These are phyloP conservation scores for Caenorhabditis japonica DNA, from an alignment of 2,888 invertebrate species.

Conservation along the genomic window DNA sequence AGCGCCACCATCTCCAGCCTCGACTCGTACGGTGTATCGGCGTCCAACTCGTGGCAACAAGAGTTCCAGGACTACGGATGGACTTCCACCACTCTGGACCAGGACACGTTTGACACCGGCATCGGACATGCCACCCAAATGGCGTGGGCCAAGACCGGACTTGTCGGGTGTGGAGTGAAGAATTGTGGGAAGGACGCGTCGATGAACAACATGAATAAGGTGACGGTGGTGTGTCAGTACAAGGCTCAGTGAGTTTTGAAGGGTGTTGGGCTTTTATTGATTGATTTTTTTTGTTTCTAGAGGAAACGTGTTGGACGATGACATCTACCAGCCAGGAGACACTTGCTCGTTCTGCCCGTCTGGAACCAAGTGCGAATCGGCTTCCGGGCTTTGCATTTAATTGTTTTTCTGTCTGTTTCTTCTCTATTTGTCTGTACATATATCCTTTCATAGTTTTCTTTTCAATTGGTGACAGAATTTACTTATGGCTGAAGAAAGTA, in stretches of 20 bases:
- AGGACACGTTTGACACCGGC: conserved; percentile 35
- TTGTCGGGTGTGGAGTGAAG: conserved; percentile 53
- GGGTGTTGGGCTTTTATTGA: too few species aligned
- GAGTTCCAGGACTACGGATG: conserved; percentile 51
- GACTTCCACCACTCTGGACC: conserved; percentile 33
- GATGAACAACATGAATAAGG: conserved; percentile 10
- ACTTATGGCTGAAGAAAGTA: too few species aligned
- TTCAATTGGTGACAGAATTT: too few species aligned
- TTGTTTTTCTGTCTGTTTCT: too few species aligned
- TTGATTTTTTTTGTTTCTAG: conserved; percentile 5
- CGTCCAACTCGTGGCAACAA: too few species aligned
- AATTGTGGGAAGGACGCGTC: conserved; percentile 21
- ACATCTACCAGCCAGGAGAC: conserved; percentile 39
- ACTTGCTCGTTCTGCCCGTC: conserved; percentile 36
- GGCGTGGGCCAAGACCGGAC: too few species aligned
- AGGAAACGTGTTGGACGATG: conserved; percentile 27
- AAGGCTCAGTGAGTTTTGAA: conserved; percentile 20
- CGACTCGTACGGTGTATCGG: conserved; percentile 29
- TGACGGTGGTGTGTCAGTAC: conserved; percentile 48
- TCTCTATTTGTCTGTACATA: conserved; percentile 7
- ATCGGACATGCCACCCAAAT: conserved; percentile 57
- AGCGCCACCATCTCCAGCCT: conserved; percentile 1
- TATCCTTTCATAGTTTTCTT: too few species aligned
- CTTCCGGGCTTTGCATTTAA: conserved; percentile 41
- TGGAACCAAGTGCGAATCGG: conserved; percentile 35